Percentiles rank a stretch among this genome's conserved stretches.
Evolutionary conservation across 2,888 invertebrate species (phyloP).

Genomic region (Troilus luridus): DNA sequence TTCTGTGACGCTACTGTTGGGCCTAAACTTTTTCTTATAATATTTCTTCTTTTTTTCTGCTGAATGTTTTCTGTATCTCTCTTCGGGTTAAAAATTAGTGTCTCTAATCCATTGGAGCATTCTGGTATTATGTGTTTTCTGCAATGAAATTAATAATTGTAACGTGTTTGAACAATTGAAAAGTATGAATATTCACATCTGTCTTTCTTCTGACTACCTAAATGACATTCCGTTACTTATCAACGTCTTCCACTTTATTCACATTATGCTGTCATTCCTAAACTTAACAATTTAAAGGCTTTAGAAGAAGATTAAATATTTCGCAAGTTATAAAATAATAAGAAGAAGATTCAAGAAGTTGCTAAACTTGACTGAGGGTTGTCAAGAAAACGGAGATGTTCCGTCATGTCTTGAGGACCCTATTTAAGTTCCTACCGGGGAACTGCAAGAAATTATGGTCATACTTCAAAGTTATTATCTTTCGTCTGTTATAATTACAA

Average conservation of each 20-base stretch:
- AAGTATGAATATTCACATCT: no score
- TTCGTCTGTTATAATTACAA: neutral
- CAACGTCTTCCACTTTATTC: neutral
- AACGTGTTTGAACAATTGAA: no score
- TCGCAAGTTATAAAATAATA: conserved; percentile 8
- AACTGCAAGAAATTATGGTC: neutral
- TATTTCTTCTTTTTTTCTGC: no score
- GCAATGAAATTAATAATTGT: no score
- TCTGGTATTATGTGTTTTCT: no score
- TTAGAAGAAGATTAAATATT: neutral
- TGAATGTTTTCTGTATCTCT: no score
- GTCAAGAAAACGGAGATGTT: conserved; percentile 23
- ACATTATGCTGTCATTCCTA: neutral
- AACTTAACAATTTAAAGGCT: neutral
- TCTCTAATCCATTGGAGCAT: no score
- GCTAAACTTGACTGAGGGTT: neutral
- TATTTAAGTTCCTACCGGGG: conserved; percentile 9
- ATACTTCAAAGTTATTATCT: conserved; percentile 7
- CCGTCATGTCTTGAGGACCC: neutral
- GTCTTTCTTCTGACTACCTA: no score
- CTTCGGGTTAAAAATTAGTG: no score
- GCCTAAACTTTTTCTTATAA: no score
- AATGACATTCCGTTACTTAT: neutral
- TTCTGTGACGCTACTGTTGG: no score
- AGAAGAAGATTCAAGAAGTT: neutral